phyloP scores from a whole-genome alignment of 1,140 invertebrate genomes.

The Caenorhabditis tropicalis region DNA sequence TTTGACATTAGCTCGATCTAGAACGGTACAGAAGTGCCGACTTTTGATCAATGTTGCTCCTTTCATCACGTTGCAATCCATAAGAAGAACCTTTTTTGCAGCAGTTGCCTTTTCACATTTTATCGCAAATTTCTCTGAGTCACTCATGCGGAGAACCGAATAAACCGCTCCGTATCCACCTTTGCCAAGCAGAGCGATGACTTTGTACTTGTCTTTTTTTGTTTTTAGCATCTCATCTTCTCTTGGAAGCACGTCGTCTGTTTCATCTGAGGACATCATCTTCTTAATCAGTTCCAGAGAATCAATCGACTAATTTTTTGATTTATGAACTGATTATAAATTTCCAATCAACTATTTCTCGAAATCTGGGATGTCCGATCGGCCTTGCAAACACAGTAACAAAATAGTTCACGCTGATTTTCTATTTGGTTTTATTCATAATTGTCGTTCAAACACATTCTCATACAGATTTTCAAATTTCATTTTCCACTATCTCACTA shows the following conservation, averaged over 20 bases:
- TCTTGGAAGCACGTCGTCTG: background rate
- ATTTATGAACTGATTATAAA: no score
- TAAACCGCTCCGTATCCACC: constrained; percentile 56
- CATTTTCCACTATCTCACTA: no score
- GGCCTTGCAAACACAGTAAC: no score
- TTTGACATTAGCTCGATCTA: constrained; percentile 42
- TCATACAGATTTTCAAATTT: no score
- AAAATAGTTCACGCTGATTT: no score
- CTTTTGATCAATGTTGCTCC: constrained; percentile 50
- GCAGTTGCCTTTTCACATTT: constrained; percentile 53
- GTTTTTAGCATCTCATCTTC: constrained; percentile 3
- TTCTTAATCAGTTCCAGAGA: no score
- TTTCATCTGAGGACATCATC: constrained; percentile 5
- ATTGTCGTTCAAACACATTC: no score
- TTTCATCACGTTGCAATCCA: constrained; percentile 55
- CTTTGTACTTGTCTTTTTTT: constrained; percentile 13
- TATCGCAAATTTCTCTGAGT: constrained; percentile 52
- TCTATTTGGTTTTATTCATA: no score
- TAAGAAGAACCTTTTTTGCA: constrained; percentile 25
- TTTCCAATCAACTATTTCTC: no score
- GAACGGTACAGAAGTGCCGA: constrained; percentile 52
- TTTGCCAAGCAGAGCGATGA: constrained; percentile 53
- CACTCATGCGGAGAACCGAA: constrained; percentile 39
- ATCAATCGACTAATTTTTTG: no score
- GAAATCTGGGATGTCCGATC: no score